phyloP scores from a whole-genome alignment of 1,140 invertebrate species.

The Chironomus striatipennis region DNA sequence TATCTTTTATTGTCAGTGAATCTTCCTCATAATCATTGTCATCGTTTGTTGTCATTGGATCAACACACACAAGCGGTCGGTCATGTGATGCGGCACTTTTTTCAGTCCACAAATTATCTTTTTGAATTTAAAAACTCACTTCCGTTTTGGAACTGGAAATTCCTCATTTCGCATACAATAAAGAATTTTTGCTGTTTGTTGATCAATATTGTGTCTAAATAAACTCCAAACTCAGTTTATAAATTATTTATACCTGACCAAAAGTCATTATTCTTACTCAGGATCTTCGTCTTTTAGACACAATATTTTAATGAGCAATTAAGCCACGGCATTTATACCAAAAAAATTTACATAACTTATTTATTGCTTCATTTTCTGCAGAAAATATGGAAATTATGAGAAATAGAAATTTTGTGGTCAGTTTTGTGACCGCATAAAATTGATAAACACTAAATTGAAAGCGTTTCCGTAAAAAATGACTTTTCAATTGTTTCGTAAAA shows the following conservation, averaged over 20 bases:
- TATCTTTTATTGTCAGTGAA: background rate
- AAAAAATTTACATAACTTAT: constrained; percentile 8
- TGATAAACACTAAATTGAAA: background rate
- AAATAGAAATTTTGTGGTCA: background rate
- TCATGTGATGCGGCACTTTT: too few relatives aligned
- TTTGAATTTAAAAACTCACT: too few relatives aligned
- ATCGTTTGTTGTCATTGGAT: background rate
- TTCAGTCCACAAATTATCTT: too few relatives aligned
- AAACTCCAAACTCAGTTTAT: too few relatives aligned
- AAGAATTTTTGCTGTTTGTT: too few relatives aligned
- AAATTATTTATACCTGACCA: too few relatives aligned
- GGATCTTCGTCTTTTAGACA: too few relatives aligned
- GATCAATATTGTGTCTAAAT: too few relatives aligned
- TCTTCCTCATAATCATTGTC: background rate
- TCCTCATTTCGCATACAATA: too few relatives aligned
- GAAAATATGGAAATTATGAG: background rate
- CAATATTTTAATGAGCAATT: too few relatives aligned
- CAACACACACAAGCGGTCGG: background rate
- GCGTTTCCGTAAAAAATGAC: background rate
- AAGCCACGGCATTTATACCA: background rate
- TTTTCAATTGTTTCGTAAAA: background rate
- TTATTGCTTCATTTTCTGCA: background rate
- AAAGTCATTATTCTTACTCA: too few relatives aligned
- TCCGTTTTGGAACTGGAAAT: too few relatives aligned
- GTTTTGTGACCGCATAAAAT: background rate